Evolutionary conservation across 2,888 invertebrate genomes (phyloP), one percentile per base, ranked within the genome.

Genomic region (Cylindroiulus punctatus): DNA sequence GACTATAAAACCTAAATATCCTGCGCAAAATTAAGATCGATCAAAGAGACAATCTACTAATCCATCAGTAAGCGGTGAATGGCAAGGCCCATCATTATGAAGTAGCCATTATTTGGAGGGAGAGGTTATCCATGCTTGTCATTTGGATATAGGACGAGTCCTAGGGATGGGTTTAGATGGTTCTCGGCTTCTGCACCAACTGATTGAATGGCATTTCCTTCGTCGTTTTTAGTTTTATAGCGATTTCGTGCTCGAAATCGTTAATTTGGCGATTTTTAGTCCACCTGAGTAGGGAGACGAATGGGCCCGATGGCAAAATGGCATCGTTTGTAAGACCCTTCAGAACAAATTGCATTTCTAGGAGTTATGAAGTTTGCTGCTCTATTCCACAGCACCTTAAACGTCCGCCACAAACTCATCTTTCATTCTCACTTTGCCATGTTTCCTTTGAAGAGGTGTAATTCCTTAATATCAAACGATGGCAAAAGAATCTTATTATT

Each of bases 241-340:
- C 57, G 57, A 57, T n/a, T 57, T 57, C 57, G 57, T 57, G 57
- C 57, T n/a, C n/a, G n/a, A 57, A 57, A 57, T 57, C 57, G 57
- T 57, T 57, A 57, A 57, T 57, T 57, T 57, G 4, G 57, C 57
- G n/a, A 57, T 57, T 57, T 57, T 57, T 19, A 57, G n/a, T 19
- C n/a, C 0, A n/a, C n/a, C n/a, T 19, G 57, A 57, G n/a, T 5
- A 57, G n/a, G 36, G 57, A n/a, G 57, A 57, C 57, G 57, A 7
- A 57, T 57, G 57, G 57, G 19, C 57, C 57, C n/a, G 57, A 57
- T 57, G 57, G 57, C 57, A 57, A 57, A 57, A 57, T 57, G 57
- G n/a, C n/a, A 57, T 57, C 57, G 19, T 57, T 57, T 57, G 57
- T 57, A 57, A 57, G 57, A 1, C 57, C 57, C 57, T 12, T 36